phyloP scores from a whole-genome alignment of 2,113 vertebrate species.

The Condylura cristata region DNA sequence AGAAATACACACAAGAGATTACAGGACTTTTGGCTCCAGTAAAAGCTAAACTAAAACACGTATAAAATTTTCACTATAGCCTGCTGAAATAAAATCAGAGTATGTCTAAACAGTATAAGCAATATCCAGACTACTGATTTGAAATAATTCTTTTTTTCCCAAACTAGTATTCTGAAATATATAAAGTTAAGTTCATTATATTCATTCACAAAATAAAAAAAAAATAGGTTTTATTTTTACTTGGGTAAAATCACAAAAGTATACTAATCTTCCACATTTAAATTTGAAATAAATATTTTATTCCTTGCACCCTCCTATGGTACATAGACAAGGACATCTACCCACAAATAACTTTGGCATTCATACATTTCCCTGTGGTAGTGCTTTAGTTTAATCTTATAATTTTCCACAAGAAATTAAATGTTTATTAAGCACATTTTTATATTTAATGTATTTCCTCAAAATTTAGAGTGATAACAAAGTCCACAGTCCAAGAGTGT shows the following conservation, averaged over 20 bases:
- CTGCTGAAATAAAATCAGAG: neutral
- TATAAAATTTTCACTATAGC: constrained; percentile 6
- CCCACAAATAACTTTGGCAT: neutral
- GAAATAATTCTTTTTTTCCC: constrained; percentile 31
- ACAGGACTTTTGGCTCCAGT: neutral
- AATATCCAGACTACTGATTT: neutral
- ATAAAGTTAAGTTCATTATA: neutral
- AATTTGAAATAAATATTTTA: neutral
- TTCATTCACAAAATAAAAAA: neutral
- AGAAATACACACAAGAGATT: neutral
- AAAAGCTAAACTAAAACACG: neutral
- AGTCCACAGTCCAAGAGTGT: neutral
- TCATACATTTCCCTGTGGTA: neutral
- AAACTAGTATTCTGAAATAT: neutral
- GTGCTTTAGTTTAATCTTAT: neutral
- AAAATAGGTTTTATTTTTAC: too few species aligned
- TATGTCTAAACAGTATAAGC: neutral
- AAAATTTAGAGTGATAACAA: neutral
- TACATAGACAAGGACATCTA: neutral
- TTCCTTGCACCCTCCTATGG: neutral
- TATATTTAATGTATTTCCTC: constrained; percentile 5
- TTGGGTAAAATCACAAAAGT: neutral
- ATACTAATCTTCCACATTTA: neutral
- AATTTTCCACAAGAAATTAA: neutral
- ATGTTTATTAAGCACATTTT: neutral